phyloP scores from a whole-genome alignment of 2,797 vertebrate genomes.

The Takifugu ocellatus region DNA sequence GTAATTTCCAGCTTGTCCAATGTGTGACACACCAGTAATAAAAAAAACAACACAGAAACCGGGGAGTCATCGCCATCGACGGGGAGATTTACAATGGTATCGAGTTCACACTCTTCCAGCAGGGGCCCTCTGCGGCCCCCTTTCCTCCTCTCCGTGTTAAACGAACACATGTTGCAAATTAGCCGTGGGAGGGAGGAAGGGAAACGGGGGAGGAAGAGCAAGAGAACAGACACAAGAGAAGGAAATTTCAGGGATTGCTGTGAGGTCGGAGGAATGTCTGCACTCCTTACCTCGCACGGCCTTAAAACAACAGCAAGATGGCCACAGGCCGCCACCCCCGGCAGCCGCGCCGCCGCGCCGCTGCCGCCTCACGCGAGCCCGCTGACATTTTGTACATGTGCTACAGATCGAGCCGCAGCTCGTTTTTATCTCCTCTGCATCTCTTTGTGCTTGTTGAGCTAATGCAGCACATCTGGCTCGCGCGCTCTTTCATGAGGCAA shows the following conservation, averaged over 20 bases:
- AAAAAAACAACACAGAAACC: slow-evolving; percentile 70
- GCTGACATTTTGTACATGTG: slow-evolving; percentile 50
- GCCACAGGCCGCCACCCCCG: slow-evolving; percentile 40
- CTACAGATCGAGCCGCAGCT: slow-evolving; percentile 40
- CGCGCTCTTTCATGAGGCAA: slow-evolving; percentile 7
- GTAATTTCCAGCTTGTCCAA: slow-evolving; percentile 73
- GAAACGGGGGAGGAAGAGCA: slow-evolving; percentile 42
- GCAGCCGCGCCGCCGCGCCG: slow-evolving; percentile 37
- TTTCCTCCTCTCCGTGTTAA: slow-evolving; percentile 46
- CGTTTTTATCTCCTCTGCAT: slow-evolving; percentile 37
- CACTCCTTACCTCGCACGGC: slow-evolving; percentile 47
- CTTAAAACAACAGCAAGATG: slow-evolving; percentile 56
- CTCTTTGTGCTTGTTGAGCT: slow-evolving; percentile 47
- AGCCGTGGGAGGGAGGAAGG: slow-evolving; percentile 47
- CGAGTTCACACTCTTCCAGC: slow-evolving; percentile 71
- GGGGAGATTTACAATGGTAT: slow-evolving; percentile 77
- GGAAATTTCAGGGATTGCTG: slow-evolving; percentile 62
- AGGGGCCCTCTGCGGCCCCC: slow-evolving; percentile 19
- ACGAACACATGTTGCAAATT: slow-evolving; percentile 80
- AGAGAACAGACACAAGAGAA: slow-evolving; percentile 46
- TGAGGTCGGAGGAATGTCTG: slow-evolving; percentile 64
- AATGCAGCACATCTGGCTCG: slow-evolving; percentile 48
- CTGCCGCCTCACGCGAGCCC: slow-evolving; percentile 26
- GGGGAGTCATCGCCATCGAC: slow-evolving; percentile 53
- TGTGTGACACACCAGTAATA: slow-evolving; percentile 79